These are phyloP conservation scores for Ophion ventricosus DNA, from an alignment of 2,888 invertebrate genomes.

Conservation along the genomic window DNA sequence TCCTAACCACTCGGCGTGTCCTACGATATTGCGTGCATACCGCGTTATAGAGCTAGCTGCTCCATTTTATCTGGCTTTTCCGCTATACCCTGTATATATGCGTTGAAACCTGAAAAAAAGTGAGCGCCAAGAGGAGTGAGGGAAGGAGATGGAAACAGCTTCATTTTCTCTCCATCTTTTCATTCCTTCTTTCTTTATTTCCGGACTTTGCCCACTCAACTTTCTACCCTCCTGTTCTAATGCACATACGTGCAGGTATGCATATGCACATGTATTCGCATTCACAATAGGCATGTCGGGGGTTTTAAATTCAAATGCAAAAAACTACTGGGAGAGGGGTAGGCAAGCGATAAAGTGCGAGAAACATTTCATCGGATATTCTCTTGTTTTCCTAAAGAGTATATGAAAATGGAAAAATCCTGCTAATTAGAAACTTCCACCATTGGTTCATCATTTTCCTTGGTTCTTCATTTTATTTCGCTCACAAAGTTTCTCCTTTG, in stretches of 20 bases:
- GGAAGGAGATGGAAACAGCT: slow-evolving; percentile 24
- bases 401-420: neutral
- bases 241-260: neutral
- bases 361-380: neutral
- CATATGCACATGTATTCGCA: neutral
- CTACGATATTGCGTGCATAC: slow-evolving; percentile 58
- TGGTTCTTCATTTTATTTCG: neutral
- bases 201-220: slow-evolving; percentile 36
- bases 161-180: slow-evolving; percentile 51
- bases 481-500: neutral
- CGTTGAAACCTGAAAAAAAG: slow-evolving; percentile 4
- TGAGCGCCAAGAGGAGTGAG: slow-evolving; percentile 1
- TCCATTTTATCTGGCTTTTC: slow-evolving; percentile 21
- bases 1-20: slow-evolving; percentile 32
- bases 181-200: slow-evolving; percentile 56
- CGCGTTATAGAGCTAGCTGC: slow-evolving; percentile 31
- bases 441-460: neutral
- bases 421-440: neutral
- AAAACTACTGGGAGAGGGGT: neutral
- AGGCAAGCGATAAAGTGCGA: neutral
- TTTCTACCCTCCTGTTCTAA: slow-evolving; percentile 18
- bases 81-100: neutral
- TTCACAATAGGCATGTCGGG: neutral
- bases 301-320: neutral
- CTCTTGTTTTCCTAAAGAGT: neutral